Conservation (phyloP, 2,797 vertebrate genomes). For the Hoplostethus mediterraneus region DNA sequence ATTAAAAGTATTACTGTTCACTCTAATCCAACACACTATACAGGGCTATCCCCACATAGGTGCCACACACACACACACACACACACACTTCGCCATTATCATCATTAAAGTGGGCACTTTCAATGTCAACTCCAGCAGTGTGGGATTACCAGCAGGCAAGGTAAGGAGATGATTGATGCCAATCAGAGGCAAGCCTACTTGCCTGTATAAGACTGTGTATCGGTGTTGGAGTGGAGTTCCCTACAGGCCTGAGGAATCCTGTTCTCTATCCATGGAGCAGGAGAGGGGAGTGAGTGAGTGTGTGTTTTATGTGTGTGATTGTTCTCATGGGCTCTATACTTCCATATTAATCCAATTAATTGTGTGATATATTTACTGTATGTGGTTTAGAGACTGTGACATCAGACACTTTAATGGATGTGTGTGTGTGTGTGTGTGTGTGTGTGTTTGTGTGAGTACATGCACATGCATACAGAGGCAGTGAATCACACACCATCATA, state of each 20-base stretch:
- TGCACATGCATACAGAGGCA: constrained; percentile 16
- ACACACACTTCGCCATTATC: constrained; percentile 20
- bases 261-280: constrained; percentile 6
- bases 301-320: not conserved
- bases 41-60: constrained; percentile 26
- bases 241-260: constrained; percentile 31
- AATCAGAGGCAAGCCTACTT: constrained; percentile 69
- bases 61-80: constrained; percentile 41
- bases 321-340: constrained; percentile 24
- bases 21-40: constrained; percentile 55
- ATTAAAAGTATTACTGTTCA: constrained; percentile 73
- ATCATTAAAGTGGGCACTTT: constrained; percentile 44
- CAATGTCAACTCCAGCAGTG: constrained; percentile 39
- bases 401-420: constrained; percentile 13
- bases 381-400: not conserved
- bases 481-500: constrained; percentile 50
- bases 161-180: constrained; percentile 63
- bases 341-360: constrained; percentile 36
- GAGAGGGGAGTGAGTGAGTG: too few species aligned
- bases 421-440: constrained; percentile 40
- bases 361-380: not conserved
- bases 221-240: constrained; percentile 67
- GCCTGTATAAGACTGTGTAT: constrained; percentile 62
- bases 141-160: constrained; percentile 35
- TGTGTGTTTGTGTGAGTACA: not conserved